Base-by-base conservation (phyloP, 2,797 vertebrate species). In the Atherinosoma microstoma region DNA sequence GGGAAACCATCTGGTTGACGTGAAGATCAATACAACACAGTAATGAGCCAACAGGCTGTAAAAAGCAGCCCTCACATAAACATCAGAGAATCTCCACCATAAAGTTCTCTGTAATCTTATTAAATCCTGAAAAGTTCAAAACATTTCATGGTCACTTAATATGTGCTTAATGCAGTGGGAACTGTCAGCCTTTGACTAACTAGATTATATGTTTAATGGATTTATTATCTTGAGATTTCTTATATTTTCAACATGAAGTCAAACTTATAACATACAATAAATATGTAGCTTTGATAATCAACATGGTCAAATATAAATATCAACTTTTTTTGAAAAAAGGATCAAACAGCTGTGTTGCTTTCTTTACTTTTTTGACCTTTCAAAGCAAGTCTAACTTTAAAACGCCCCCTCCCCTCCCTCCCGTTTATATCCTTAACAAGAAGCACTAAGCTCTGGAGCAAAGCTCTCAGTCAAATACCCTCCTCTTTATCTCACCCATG, bases 401-500 rank as follows among this genome's bases (percentile, higher is more conserved):
- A 70, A 66, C 35, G 65, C n/a, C 42, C 27, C 54, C 40, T 58
- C 38, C 30, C 30, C 38, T 20, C 58, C 64, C 29, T 65, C 24
- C 53, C 2, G 22, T 63, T 76, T 76, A 78, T 68, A 70, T 82
- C 73, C 42, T 75, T 63, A 83, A 78, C 49, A 82, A 38, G 76
- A 69, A 67, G 76, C 51, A 20, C 72, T 85, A 78, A 91, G 67
- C 79, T 51, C 49, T 12, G 0, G 18, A 84, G 84, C 58, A 6
- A 81, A 76, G 66, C 82, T 71, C 76, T 57, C 40, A 79, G 70
- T 35, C 71, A 79, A 84, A 89, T 9, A 2, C 78, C 58, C 74
- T 42, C 75, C 67, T 73, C 78, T 83, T 84, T 79, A 76, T 87
- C 80, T 87, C 67, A 68, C 36, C 86, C 85, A 74, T 87, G 83